phyloP scores from a whole-genome alignment of 2,113 vertebrate species.

The Tyto alba region DNA sequence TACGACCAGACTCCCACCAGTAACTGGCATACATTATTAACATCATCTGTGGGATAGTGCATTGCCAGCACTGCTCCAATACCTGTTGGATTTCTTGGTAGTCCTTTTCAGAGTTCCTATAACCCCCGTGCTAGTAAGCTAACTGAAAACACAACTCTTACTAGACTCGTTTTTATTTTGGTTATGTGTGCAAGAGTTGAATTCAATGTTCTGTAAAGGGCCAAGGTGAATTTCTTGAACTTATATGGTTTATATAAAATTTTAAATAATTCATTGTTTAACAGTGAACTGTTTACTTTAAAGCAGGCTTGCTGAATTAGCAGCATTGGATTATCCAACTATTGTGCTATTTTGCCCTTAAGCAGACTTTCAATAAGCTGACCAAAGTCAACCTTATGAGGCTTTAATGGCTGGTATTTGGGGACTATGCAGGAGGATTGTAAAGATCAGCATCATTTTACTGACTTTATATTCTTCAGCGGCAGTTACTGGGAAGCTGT shows the following conservation, averaged over 20 bases:
- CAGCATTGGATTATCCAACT: background rate
- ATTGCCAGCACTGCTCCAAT: background rate
- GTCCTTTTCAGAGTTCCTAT: background rate
- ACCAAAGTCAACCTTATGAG: background rate
- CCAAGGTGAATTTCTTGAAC: background rate
- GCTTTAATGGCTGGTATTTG: background rate
- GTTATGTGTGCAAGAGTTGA: background rate
- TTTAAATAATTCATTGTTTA: background rate
- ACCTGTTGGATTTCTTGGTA: background rate
- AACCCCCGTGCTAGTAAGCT: background rate
- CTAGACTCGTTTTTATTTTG: background rate
- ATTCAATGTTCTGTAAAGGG: background rate
- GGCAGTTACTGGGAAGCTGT: background rate
- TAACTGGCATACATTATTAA: background rate
- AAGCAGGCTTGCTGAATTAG: background rate
- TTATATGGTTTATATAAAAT: background rate
- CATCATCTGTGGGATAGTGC: background rate
- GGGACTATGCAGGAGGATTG: background rate
- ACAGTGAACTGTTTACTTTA: background rate
- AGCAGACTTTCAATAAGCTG: background rate
- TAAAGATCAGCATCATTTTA: background rate
- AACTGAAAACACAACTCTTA: background rate
- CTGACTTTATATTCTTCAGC: background rate
- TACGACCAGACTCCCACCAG: background rate
- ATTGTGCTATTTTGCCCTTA: background rate